Percentiles rank a stretch among this genome's conserved stretches.
These are phyloP conservation scores for Charaxes varanes DNA, from an alignment of 1,140 invertebrate genomes.

Conservation along the genomic window DNA sequence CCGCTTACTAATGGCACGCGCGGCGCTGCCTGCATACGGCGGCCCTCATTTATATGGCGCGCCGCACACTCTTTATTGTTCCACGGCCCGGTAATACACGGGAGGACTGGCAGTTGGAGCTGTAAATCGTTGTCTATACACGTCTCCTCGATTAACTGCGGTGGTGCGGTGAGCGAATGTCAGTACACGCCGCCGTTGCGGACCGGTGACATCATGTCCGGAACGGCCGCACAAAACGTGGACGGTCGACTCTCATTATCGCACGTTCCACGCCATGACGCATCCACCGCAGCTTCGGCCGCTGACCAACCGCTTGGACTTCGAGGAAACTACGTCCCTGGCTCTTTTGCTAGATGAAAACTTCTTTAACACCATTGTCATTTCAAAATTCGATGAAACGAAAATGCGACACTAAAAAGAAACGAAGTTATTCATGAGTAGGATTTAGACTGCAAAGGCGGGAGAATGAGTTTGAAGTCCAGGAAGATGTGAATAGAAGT, in stretches of 20 bases:
- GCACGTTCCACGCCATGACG: conserved; percentile 34
- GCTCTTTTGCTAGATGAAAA: no score
- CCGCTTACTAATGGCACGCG: conserved; percentile 62
- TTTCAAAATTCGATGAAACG: no score
- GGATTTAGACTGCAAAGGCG: no score
- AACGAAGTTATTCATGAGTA: no score
- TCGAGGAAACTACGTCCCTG: no score
- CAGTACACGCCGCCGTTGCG: conserved; percentile 50
- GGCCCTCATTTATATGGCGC: conserved; percentile 59
- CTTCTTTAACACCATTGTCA: no score
- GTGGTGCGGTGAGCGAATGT: conserved; percentile 38
- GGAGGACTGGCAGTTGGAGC: conserved; percentile 64
- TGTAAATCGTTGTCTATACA: conserved; percentile 69
- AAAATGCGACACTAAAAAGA: no score
- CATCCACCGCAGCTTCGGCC: no score
- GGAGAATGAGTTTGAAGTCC: no score
- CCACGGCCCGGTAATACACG: conserved; percentile 70
- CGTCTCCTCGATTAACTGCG: conserved; percentile 50
- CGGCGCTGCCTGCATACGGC: conserved; percentile 54
- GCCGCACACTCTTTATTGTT: conserved; percentile 63
- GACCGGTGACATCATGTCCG: conserved; percentile 64
- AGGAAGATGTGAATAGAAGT: no score
- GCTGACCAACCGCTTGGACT: no score
- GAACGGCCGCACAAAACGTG: conserved; percentile 58
- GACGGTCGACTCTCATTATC: conserved; percentile 30